Conservation (phyloP, 2,797 vertebrate species). For the Choloepus didactylus region DNA sequence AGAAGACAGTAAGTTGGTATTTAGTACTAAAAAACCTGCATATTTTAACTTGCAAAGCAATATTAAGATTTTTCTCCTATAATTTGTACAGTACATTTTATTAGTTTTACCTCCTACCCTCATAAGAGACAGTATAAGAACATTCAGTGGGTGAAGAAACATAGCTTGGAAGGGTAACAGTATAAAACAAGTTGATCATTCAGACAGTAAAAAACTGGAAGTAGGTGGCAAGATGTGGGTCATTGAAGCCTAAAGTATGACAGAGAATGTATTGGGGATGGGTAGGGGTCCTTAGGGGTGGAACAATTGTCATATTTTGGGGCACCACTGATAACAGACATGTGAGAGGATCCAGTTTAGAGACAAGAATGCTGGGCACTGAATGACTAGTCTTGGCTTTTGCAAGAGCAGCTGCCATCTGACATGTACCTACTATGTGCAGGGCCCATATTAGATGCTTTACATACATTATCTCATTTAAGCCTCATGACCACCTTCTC, state of each 20-base stretch:
- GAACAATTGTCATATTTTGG: neutral
- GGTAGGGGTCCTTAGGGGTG: too few species aligned
- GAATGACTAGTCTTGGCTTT: neutral
- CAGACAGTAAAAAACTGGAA: neutral
- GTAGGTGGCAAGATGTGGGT: neutral
- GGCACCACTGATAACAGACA: too few species aligned
- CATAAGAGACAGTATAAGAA: neutral
- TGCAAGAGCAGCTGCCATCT: neutral
- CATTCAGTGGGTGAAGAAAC: neutral
- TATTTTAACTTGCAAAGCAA: slow-evolving; percentile 36
- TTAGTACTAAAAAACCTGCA: slow-evolving; percentile 37
- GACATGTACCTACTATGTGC: neutral
- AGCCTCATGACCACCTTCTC: neutral
- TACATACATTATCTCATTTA: neutral
- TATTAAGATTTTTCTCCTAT: slow-evolving; percentile 19
- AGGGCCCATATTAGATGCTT: neutral
- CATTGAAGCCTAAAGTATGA: neutral
- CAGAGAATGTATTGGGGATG: too few species aligned
- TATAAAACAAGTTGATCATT: neutral
- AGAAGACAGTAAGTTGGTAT: slow-evolving; percentile 6
- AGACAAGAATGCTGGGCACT: neutral
- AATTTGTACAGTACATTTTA: slow-evolving; percentile 30
- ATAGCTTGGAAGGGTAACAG: neutral
- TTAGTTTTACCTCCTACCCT: neutral
- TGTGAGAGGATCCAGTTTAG: neutral